These are phyloP conservation scores for Blennius ocellaris DNA, from an alignment of 2,113 vertebrate species.

Conservation along the genomic window DNA sequence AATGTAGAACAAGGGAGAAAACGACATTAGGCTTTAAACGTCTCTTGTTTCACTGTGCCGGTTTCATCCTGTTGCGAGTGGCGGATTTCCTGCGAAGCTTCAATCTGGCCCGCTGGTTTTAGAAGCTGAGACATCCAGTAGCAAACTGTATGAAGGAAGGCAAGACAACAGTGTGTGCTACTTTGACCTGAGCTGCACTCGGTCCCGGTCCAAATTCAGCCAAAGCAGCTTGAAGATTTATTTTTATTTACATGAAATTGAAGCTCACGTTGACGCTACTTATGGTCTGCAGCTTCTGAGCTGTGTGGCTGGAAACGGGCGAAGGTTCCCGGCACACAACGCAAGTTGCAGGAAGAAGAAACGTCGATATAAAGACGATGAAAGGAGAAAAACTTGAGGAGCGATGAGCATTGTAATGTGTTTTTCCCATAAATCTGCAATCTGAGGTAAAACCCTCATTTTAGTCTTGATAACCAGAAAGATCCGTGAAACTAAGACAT, in stretches of 20 bases:
- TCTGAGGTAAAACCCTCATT: too few species aligned
- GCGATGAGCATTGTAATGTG: too few species aligned
- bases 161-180: neutral
- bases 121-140: neutral
- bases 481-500: too few species aligned
- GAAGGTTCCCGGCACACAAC: too few species aligned
- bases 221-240: neutral
- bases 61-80: too few species aligned
- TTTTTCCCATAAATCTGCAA: too few species aligned
- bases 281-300: neutral
- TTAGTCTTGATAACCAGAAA: too few species aligned
- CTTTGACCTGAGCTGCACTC: neutral
- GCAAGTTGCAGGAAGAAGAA: too few species aligned
- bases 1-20: neutral
- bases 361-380: too few species aligned
- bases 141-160: neutral
- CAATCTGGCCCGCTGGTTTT: neutral
- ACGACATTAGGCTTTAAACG: neutral
- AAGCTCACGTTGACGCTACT: neutral
- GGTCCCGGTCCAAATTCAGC: neutral
- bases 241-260: neutral
- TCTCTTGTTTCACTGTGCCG: neutral
- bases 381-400: too few species aligned
- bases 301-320: too few species aligned
- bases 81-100: neutral